Evolutionary conservation across 1,140 invertebrate species (phyloP), one percentile per base, ranked within the genome.

Genomic region (Helicoverpa zea): DNA sequence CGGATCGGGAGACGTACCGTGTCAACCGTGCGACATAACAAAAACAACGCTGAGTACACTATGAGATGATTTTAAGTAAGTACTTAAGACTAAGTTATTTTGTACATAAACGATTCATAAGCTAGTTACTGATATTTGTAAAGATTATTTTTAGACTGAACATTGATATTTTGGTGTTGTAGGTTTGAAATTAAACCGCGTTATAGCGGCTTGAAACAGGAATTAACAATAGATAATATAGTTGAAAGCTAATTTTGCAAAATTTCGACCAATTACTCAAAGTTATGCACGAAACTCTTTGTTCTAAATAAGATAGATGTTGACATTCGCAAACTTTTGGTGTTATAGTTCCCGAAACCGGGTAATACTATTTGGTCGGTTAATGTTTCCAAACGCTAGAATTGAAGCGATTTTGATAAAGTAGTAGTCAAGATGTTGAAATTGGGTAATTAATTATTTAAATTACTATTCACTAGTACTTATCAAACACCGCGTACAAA

Each of bases 31-130:
- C 68, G 66, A 64, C 14, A 74, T 51, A 77, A 64, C 59, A 77
- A 64, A 64, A 59, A 64, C 59, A 77, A 77, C 35, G 58, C 43
- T 29, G 35, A 77, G 47, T 61, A 77, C 23, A 47, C 59, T 77
- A 77, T 64, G 74, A 59, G 58, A 64, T 73, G 70, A 58, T 56
- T 72, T 77, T 64, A 64, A 63, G 59, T 77, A 77, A 77, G 74
- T 77, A 77, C 74, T 77, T 77, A 77, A 77, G 74, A 54, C 74
- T 77, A 64, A 77, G 58, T 49, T 77, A 52, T 52, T n/a, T 77
- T 77, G 74, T 77, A 77, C 74, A 77, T 77, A 77, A 77, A 77
- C 74, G 59, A 77, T 77, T 77, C 74, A 77, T 77, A 77, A 77
- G 74, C 74, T 77, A 77, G 59, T 77, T 77, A 73, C 54, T 73